These are phyloP conservation scores for Vannuccia rotundouncinata DNA, from an alignment of 2,888 invertebrate species.

Conservation along the genomic window DNA sequence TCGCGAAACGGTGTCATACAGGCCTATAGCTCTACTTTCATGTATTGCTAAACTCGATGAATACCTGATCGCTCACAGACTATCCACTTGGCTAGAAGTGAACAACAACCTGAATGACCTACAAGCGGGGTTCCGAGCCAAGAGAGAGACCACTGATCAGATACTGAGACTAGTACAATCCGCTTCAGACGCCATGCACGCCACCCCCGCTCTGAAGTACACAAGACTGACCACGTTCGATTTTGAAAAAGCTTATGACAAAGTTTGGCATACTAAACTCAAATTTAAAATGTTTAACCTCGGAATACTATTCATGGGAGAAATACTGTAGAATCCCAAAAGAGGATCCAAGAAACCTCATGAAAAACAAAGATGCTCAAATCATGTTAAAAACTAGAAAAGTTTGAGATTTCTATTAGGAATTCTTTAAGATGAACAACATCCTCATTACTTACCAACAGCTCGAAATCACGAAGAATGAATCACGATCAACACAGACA, in stretches of 20 bases:
- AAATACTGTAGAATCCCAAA: no score
- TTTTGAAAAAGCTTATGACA: slow-evolving; percentile 7
- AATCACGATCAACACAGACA: no score
- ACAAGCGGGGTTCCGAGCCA: neutral
- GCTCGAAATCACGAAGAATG: no score
- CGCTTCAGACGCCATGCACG: neutral
- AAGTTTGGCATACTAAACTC: neutral
- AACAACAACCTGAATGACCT: neutral
- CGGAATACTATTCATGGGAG: no score
- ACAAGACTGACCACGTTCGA: neutral
- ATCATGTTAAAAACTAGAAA: no score
- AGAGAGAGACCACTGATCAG: neutral
- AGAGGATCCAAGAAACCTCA: no score
- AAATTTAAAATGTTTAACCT: neutral
- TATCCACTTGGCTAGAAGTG: neutral
- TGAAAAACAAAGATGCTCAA: no score
- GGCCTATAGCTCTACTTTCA: neutral
- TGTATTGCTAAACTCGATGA: neutral
- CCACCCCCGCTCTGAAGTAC: neutral
- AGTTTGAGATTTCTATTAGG: no score
- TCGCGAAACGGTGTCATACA: neutral
- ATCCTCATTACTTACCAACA: no score
- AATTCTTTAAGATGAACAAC: no score
- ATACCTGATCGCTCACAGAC: neutral
- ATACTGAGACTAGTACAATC: neutral